phyloP scores from a whole-genome alignment of 2,113 vertebrate species.

The Puma concolor region DNA sequence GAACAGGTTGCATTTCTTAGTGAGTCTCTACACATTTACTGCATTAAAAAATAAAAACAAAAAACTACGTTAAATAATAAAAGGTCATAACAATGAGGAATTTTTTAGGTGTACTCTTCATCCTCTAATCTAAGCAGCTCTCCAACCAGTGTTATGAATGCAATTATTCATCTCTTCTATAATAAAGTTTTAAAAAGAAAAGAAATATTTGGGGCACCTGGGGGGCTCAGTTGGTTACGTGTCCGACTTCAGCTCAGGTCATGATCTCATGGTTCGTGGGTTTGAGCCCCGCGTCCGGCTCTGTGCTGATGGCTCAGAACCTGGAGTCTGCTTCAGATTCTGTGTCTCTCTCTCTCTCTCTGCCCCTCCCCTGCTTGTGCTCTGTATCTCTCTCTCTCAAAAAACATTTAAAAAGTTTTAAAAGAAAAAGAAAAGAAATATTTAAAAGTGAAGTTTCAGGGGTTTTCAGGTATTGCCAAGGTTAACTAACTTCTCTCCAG shows the following conservation, averaged over 20 bases:
- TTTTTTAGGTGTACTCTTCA: background rate
- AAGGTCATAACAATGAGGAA: background rate
- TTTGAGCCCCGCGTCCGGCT: too few species aligned
- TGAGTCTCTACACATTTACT: background rate
- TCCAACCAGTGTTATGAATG: background rate
- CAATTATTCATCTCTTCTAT: background rate
- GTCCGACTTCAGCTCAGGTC: too few species aligned
- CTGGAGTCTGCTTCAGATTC: too few species aligned
- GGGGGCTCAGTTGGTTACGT: too few species aligned
- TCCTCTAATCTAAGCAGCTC: background rate
- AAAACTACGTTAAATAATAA: background rate
- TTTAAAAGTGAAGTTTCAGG: background rate
- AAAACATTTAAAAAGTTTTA: too few species aligned
- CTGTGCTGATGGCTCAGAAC: too few species aligned
- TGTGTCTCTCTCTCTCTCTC: too few species aligned
- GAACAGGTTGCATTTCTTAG: background rate
- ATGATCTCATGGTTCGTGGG: too few species aligned
- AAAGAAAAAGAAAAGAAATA: background rate
- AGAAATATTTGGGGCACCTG: background rate
- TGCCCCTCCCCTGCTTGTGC: too few species aligned
- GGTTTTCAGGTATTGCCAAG: background rate
- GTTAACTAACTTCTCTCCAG: slow-evolving; percentile 11
- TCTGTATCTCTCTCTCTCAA: too few species aligned
- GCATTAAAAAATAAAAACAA: background rate
- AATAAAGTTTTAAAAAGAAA: background rate